Evolutionary conservation across 2,113 vertebrate genomes (phyloP).

Genomic region (Monopterus albus): DNA sequence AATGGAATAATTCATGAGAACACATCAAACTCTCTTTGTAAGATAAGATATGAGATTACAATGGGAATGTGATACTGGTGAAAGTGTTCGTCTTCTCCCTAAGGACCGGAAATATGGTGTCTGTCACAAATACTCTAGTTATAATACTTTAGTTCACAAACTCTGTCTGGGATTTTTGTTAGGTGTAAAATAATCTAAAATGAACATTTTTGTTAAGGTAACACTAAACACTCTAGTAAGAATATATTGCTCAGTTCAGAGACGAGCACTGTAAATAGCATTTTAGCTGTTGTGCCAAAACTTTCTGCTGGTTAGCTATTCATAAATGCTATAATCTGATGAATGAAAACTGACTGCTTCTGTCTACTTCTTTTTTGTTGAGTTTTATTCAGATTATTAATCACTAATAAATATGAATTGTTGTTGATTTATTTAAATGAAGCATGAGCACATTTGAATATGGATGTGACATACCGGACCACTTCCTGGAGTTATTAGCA

Average conservation of each 20-base stretch:
- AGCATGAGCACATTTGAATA: background rate
- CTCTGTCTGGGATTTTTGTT: constrained; percentile 20
- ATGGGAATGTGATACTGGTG: constrained; percentile 52
- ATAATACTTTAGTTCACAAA: constrained; percentile 39
- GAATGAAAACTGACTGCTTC: too few relatives aligned
- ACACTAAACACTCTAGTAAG: too few relatives aligned
- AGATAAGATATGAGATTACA: constrained; percentile 53
- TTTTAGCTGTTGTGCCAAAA: too few relatives aligned
- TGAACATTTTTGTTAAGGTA: too few relatives aligned
- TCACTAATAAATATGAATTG: constrained; percentile 6
- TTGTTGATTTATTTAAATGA: constrained; percentile 37
- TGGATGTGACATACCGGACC: constrained; percentile 70
- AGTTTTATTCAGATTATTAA: constrained; percentile 1
- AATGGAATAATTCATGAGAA: constrained; percentile 55
- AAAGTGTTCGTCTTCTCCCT: constrained; percentile 46
- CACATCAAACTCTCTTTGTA: constrained; percentile 51
- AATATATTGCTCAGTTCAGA: too few relatives aligned
- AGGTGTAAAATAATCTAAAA: constrained; percentile 6
- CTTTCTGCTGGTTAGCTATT: too few relatives aligned
- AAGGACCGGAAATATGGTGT: constrained; percentile 31
- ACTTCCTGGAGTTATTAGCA: constrained; percentile 78
- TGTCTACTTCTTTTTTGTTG: too few relatives aligned
- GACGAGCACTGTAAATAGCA: too few relatives aligned
- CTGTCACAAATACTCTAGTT: constrained; percentile 24
- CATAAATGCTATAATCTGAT: too few relatives aligned